These are phyloP conservation scores for Eufriesea mexicana DNA, from an alignment of 1,140 invertebrate species.

Conservation along the genomic window DNA sequence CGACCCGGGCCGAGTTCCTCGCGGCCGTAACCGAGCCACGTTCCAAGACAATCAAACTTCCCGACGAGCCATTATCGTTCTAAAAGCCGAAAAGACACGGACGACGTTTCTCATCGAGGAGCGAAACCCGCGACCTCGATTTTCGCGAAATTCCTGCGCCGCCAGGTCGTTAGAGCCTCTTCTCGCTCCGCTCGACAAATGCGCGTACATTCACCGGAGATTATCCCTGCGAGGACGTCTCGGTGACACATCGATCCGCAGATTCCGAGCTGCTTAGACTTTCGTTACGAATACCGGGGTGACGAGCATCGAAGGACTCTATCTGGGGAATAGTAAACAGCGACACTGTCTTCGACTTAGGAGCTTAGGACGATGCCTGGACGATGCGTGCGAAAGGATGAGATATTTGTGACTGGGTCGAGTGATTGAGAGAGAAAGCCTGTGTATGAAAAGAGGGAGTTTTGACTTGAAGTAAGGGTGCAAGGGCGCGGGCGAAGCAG, in stretches of 20 bases:
- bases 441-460: too few relatives aligned
- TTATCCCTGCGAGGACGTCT: constrained; percentile 4
- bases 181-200: constrained; percentile 6
- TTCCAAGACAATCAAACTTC: constrained; percentile 17
- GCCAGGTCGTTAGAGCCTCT: constrained; percentile 22
- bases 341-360: too few relatives aligned
- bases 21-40: background rate
- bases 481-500: too few relatives aligned
- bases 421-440: too few relatives aligned
- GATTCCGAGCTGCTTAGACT: too few relatives aligned
- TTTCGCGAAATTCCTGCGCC: constrained; percentile 17
- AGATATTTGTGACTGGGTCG: too few relatives aligned
- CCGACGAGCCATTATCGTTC: background rate
- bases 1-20: background rate
- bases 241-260: background rate
- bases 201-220: constrained; percentile 26
- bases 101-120: background rate
- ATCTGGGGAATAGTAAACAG: too few relatives aligned
- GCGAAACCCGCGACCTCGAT: constrained; percentile 32
- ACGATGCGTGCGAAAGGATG: too few relatives aligned
- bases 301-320: too few relatives aligned
- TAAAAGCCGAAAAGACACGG: constrained; percentile 1
- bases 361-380: too few relatives aligned
- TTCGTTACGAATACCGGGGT: too few relatives aligned
- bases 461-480: too few relatives aligned